Conservation (phyloP, 2,797 vertebrate genomes). For the Tarsius wallacei region DNA sequence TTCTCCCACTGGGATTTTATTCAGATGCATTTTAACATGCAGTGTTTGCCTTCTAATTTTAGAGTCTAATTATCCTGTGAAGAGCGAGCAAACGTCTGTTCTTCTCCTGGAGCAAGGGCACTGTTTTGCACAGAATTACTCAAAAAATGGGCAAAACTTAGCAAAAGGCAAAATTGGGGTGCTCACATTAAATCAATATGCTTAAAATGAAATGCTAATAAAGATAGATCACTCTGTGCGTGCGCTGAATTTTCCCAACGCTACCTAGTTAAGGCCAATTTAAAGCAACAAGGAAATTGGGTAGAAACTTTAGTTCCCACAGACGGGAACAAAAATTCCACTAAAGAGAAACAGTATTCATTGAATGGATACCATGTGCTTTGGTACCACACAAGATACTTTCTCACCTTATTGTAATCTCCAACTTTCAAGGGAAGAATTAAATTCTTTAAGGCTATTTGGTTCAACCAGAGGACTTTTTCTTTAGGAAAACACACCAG, state of each 20-base stretch:
- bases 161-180: neutral
- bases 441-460: neutral
- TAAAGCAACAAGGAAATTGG: neutral
- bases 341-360: neutral
- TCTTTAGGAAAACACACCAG: neutral
- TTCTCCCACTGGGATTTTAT: constrained; percentile 44
- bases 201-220: constrained; percentile 39
- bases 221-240: neutral
- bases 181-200: neutral
- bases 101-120: constrained; percentile 30
- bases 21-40: constrained; percentile 59
- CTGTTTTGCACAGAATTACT: neutral
- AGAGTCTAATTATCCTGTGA: constrained; percentile 65
- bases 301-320: neutral
- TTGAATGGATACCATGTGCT: accelerated
- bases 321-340: neutral
- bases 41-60: constrained; percentile 73
- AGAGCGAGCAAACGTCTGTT: constrained; percentile 40
- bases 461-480: neutral
- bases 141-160: neutral
- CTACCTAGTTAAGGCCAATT: neutral
- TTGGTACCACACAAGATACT: accelerated
- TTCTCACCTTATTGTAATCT: neutral
- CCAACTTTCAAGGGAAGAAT: neutral
- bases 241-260: no score